phyloP scores from a whole-genome alignment of 2,888 invertebrate genomes.

The Zaprionus bogoriensis region DNA sequence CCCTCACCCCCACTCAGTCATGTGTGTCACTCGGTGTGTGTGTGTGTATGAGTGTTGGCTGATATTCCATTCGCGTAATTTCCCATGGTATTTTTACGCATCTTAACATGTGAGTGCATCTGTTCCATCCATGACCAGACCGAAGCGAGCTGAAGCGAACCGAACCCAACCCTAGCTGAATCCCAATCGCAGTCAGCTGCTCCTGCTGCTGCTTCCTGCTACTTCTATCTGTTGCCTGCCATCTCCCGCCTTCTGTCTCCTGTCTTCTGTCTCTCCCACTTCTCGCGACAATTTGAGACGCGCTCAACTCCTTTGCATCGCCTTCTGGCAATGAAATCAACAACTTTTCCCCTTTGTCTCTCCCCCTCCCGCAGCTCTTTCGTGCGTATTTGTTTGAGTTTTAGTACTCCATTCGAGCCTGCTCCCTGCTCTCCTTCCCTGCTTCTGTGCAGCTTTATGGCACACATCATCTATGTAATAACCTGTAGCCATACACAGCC shows the following conservation, averaged over 20 bases:
- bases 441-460: not conserved
- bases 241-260: not conserved
- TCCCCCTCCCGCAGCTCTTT: not conserved
- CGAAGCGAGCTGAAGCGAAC: not conserved
- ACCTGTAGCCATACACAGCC: constrained; percentile 19
- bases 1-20: constrained; percentile 7
- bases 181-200: constrained; percentile 14
- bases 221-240: not conserved
- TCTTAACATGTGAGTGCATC: constrained; percentile 66
- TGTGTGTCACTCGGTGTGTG: constrained; percentile 10
- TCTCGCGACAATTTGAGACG: constrained; percentile 47
- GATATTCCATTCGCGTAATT: constrained; percentile 75
- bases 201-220: not conserved
- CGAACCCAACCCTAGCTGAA: not conserved
- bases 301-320: constrained; percentile 30
- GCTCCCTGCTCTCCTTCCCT: not conserved
- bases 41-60: constrained; percentile 16
- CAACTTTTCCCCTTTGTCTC: constrained; percentile 38
- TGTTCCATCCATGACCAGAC: constrained; percentile 22
- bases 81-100: constrained; percentile 66
- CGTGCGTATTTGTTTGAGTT: constrained; percentile 3
- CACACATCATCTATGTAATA: constrained; percentile 28
- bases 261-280: constrained; percentile 32
- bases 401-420: not conserved
- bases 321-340: constrained; percentile 52